Conservation (phyloP, 37 sponge, comb jelly and placozoan genomes). For the Beroe forskalii region DNA sequence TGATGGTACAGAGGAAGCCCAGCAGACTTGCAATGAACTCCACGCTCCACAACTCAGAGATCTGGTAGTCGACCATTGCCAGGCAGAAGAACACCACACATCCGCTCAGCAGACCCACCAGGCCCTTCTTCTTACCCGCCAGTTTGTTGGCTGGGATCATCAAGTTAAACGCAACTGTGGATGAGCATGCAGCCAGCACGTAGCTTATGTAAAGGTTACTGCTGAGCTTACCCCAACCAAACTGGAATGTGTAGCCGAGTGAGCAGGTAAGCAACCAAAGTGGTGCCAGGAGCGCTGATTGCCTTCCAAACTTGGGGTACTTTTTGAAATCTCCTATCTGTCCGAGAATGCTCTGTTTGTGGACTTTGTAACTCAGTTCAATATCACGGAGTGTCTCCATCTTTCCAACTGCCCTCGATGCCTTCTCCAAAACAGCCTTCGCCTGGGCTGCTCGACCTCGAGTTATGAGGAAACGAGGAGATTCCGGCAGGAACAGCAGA, state of each 20-base stretch:
- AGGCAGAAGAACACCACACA: not conserved
- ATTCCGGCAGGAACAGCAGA: not conserved
- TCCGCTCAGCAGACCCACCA: not conserved
- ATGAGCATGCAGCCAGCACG: not conserved
- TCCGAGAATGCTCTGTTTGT: not conserved
- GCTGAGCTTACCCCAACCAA: conserved; percentile 21
- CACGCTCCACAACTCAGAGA: not conserved
- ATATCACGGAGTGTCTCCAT: not conserved
- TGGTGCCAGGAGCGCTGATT: not conserved
- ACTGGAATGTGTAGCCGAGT: conserved; percentile 13
- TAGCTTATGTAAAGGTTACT: conserved; percentile 5
- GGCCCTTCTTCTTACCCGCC: not conserved
- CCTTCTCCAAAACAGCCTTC: not conserved
- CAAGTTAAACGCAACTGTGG: not conserved
- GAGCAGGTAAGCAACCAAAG: not conserved
- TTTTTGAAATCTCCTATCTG: conserved; percentile 1
- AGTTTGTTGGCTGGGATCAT: not conserved
- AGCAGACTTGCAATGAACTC: not conserved
- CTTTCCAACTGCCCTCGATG: not conserved
- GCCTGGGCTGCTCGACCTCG: not conserved
- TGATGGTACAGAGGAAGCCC: not conserved
- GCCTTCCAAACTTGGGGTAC: conserved; percentile 30
- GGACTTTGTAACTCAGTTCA: not conserved
- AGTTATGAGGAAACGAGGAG: not conserved
- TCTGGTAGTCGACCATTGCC: conserved; percentile 39